A percentile compares a stretch with the other conserved stretches of the same genome.
Conservation (phyloP, 2,797 vertebrate genomes). For the Coregonus ussuriensis region DNA sequence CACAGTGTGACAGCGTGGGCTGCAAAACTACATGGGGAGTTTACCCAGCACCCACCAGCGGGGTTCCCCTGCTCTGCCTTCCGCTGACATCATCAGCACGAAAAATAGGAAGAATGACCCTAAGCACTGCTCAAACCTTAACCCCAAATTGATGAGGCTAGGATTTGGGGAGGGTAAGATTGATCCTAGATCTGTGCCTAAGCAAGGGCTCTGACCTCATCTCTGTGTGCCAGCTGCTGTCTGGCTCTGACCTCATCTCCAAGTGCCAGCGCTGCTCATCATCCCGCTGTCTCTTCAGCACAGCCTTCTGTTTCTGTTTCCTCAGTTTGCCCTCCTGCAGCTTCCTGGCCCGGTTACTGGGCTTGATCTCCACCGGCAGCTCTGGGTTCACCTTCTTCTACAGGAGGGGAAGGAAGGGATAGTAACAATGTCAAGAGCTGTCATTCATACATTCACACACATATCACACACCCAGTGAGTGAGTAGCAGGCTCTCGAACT, state of each 20-base stretch:
- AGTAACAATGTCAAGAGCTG: background rate
- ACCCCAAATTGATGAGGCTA: background rate
- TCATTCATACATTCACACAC: background rate
- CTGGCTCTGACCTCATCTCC: conserved; percentile 75
- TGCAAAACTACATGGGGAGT: background rate
- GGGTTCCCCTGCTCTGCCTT: background rate
- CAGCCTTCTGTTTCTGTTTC: conserved; percentile 78
- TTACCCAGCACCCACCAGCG: background rate
- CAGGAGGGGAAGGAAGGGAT: conserved; percentile 13
- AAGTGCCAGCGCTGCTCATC: conserved; percentile 79
- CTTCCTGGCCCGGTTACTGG: conserved; percentile 76
- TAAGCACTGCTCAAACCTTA: background rate
- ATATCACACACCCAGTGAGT: no score
- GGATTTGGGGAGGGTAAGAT: background rate
- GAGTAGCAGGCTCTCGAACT: no score
- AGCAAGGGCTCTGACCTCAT: conserved; percentile 14
- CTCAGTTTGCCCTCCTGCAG: conserved; percentile 79
- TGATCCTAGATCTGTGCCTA: background rate
- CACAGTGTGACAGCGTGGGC: background rate
- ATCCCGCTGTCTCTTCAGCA: conserved; percentile 75
- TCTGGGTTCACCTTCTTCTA: conserved; percentile 87
- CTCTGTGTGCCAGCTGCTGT: conserved; percentile 4
- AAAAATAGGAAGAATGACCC: background rate
- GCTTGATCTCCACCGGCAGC: conserved; percentile 78
- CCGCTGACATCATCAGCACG: background rate